Base-by-base conservation (phyloP, 2,888 invertebrate species). In the Metellina segmentata region DNA sequence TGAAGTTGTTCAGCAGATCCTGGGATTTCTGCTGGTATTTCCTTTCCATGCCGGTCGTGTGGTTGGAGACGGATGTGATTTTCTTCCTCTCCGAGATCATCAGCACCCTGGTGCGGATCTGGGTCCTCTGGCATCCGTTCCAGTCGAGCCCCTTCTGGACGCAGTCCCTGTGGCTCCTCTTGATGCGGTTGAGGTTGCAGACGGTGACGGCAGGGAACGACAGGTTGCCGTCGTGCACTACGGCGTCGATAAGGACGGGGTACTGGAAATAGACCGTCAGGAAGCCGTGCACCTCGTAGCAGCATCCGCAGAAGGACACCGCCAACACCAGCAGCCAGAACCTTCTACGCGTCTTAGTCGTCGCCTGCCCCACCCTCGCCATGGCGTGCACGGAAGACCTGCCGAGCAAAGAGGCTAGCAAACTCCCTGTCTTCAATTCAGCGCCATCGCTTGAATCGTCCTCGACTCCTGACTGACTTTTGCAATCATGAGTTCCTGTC, bases 161-260 rank as follows among this genome's bases (percentile, higher is more conserved):
- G 6, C 87, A 87, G 9, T 72, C 16, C 7, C 7, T 34, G 20
- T 81, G 13, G 7, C 48, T 6, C 13, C 13, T 6, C n/a, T 77
- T 89, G 34, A 83, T 71, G 19, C 77, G 69, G 51, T 89, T 89
- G 7, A 89, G 16, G 20, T 78, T 89, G 78, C 89, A 89, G 7
- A 89, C n/a, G 1, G 89, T 83, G 1, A 89, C 83, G 6, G 89
- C 89, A 6, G 89, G 89, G 19, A 83, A 82, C 20, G 78, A 52
- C 20, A 52, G 13, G 48, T 52, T 83, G 0, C 11, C 11, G 6
- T 78, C 7, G 16, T 81, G 49, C 19, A 83, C 53, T 52, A 71
- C 71, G 5, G 83, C 19, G 19, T 61, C 72, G 13, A 71, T 78
- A 7, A 89, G 71, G 0, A 89, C 89, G 4, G 83, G 89, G 48